These are phyloP conservation scores for Poeciliopsis retropinna DNA, from an alignment of 2,113 vertebrate species.

Conservation along the genomic window DNA sequence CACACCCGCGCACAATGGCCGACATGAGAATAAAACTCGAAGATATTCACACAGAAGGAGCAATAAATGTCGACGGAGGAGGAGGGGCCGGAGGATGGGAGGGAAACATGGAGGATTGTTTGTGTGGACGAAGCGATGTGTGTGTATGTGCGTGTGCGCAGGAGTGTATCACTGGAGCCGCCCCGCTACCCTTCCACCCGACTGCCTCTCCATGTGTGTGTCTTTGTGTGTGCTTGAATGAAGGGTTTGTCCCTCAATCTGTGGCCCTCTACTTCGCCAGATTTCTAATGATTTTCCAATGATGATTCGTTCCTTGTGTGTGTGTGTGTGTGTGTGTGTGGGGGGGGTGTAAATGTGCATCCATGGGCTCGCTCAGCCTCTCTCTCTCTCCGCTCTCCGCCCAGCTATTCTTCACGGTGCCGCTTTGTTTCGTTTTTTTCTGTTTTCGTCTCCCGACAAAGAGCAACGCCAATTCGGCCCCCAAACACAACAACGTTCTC, in stretches of 20 bases:
- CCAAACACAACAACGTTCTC: conserved; percentile 16
- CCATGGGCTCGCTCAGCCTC: conserved; percentile 32
- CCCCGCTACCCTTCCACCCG: conserved; percentile 70
- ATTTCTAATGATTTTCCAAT: conserved; percentile 92
- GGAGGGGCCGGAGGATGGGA: conserved; percentile 38
- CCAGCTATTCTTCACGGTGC: conserved; percentile 45
- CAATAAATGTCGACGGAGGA: conserved; percentile 76
- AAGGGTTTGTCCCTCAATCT: conserved; percentile 87
- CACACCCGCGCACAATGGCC: conserved; percentile 74
- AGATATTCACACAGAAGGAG: conserved; percentile 90
- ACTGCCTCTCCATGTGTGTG: conserved; percentile 69
- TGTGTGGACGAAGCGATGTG: conserved; percentile 36
- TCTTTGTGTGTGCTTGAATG: conserved; percentile 86
- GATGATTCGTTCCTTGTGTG: conserved; percentile 83
- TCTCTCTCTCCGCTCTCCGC: conserved; percentile 19
- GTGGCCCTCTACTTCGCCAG: conserved; percentile 81
- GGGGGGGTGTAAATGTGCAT: conserved; percentile 32
- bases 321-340: conserved; percentile 9
- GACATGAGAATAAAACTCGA: conserved; percentile 91
- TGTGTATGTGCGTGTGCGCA: conserved; percentile 33
- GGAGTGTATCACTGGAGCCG: conserved; percentile 53
- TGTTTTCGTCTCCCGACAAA: conserved; percentile 14
- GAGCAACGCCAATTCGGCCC: conserved; percentile 1
- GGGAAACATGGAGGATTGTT: conserved; percentile 60
- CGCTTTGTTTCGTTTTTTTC: conserved; percentile 41